A percentile compares a stretch with the other conserved stretches of the same genome.
phyloP scores from a whole-genome alignment of 2,113 vertebrate genomes.

The Vulpes vulpes region DNA sequence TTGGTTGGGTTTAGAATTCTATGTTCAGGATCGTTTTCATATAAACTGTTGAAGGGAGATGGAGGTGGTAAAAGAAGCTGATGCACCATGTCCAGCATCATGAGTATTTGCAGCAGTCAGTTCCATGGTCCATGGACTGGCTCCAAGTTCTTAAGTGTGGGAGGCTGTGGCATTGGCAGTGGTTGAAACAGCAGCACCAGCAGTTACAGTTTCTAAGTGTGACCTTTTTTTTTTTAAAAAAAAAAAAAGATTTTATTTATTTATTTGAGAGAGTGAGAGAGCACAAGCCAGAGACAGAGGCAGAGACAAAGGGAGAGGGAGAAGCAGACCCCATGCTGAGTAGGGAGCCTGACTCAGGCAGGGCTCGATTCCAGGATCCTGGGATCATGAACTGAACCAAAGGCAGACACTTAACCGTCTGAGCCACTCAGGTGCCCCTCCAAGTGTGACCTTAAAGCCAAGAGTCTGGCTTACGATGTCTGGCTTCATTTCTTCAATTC shows the following conservation, averaged over 20 bases:
- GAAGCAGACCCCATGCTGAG: no score
- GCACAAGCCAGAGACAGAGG: no score
- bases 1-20: conserved; percentile 2
- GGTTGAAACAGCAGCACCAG: not conserved
- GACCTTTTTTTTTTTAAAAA: not conserved
- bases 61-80: not conserved
- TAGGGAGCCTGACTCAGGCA: no score
- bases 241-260: no score
- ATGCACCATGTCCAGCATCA: not conserved
- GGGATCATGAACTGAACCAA: no score
- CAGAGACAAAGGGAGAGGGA: no score
- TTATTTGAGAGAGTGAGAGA: no score
- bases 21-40: not conserved
- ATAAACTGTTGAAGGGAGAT: not conserved
- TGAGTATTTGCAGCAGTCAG: not conserved
- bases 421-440: not conserved
- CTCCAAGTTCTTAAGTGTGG: not conserved
- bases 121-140: no score
- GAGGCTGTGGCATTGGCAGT: not conserved
- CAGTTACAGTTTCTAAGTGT: not conserved
- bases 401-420: no score
- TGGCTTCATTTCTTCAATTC: not conserved
- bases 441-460: not conserved
- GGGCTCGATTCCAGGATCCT: no score
- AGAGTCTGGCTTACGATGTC: not conserved